phyloP scores from a whole-genome alignment of 2,797 vertebrate genomes.

The Scomberomorus guttatus region DNA sequence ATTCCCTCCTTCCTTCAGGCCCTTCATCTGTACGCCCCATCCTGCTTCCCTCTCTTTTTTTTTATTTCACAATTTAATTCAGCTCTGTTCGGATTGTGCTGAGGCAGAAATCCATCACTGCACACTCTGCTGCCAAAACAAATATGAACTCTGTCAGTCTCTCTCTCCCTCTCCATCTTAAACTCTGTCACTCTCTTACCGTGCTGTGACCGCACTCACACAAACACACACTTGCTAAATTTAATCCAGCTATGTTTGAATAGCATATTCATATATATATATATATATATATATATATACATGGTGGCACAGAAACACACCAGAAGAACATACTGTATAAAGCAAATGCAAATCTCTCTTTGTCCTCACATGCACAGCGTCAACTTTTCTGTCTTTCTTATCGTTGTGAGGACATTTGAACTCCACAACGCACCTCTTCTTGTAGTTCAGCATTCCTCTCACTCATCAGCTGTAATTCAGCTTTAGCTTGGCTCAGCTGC shows the following conservation, averaged over 20 bases:
- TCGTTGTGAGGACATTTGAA: constrained; percentile 7
- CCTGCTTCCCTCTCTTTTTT: constrained; percentile 38
- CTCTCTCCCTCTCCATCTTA: constrained; percentile 34
- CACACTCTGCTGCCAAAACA: constrained; percentile 58
- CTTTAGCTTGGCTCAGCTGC: constrained; percentile 83
- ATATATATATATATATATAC: no score
- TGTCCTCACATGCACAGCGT: constrained; percentile 9
- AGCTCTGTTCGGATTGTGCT: constrained; percentile 53
- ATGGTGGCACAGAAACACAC: constrained; percentile 31
- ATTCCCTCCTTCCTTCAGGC: constrained; percentile 35
- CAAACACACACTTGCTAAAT: constrained; percentile 49
- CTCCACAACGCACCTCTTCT: constrained; percentile 82
- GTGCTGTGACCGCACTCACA: constrained; percentile 33
- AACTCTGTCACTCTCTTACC: constrained; percentile 36
- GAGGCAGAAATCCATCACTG: constrained; percentile 64
- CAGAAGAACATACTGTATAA: constrained; percentile 10
- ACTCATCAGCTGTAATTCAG: constrained; percentile 82
- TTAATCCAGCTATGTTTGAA: constrained; percentile 48
- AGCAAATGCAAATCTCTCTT: constrained; percentile 39
- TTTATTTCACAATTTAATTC: constrained; percentile 58
- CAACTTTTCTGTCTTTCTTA: background rate
- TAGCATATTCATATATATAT: no score
- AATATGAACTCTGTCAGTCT: constrained; percentile 62
- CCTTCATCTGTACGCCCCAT: constrained; percentile 36
- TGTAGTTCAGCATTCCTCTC: constrained; percentile 82